Base-by-base conservation (phyloP, 2,888 invertebrate genomes). In the Noctua janthina region DNA sequence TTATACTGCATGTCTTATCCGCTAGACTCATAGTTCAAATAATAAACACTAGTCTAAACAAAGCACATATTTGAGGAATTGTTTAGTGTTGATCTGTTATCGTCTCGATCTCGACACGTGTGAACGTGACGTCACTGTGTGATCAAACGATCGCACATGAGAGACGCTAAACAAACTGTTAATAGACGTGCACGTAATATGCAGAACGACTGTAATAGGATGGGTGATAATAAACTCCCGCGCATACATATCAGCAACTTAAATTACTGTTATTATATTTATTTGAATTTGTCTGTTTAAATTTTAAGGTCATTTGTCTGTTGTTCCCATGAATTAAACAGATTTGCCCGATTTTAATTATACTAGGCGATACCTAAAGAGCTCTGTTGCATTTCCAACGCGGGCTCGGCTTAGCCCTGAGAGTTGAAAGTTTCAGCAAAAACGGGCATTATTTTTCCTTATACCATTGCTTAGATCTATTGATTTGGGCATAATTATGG, bases 51-150 rank as follows among this genome's bases (percentile, higher is more conserved):
- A 72, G 56, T 74, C 54, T 62, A 76, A 81, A 78, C 81, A 84
- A 35, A 51, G 56, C 59, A 11, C 15, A 67, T 75, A 81, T 77
- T 82, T 79, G 66, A 72, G 66, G 54, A 72, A 46, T 8, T 72
- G 72, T 85, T 76, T 81, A 71, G 43, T 71, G 74, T 74, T 73
- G 75, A 75, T 73, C 56, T 56, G 17, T 23, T 70, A 73, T 66
- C 66, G 66, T 39, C 29, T 43, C 1, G 6, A 79, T 46, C 29
- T 43, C 1, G 6, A 79, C 76, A 68, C 66, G 76, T 82, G 69
- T 82, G 59, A 4, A 5, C 7, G 17, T 83, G 77, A 86, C 86
- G 78, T 86, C 86, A 86, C 11, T 64, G 6, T 43, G 49, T 59
- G 69, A 85, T 78, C 76, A 46, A 56, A 76, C 67, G 46, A 29